Evolutionary conservation across 2,888 invertebrate genomes (phyloP), one percentile per base, ranked within the genome.

Genomic region (Nowickia ferox): DNA sequence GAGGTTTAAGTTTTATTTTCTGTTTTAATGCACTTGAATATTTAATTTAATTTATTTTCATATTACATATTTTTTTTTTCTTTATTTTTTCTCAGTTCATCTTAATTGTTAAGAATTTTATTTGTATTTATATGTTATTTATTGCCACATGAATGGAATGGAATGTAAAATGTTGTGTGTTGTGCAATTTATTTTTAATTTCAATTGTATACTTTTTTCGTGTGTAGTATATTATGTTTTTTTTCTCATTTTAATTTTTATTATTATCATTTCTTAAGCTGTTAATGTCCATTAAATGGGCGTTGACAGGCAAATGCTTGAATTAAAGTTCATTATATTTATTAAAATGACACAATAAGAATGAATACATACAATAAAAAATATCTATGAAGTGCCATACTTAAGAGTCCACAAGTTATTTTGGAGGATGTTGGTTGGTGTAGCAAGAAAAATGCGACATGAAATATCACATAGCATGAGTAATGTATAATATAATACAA

Each of bases 221-320:
- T 13, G 40, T 9, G 19, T 15, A 22, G 2, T 11, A n/a, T 53
- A n/a, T 51, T 13, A 22, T 40, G n/a, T 8, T 53, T 59, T 77
- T 72, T 19, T 69, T 5, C 44, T 11, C 42, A 44, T 65, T 76
- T 66, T 66, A 38, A 48, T 69, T 80, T 57, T 71, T 76, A 57
- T 74, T 68, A 65, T 63, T 75, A 79, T 57, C 61, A 44, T 65
- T 72, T 61, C 46, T 79, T 63, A 68, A 72, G 77, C 80, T 81
- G 80, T 75, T 82, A 75, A 82, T 82, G 79, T 71, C 65, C 83
- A 83, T 86, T 79, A 86, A 86, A 79, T 83, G 83, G 83, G 76
- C 86, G 83, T 86, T 86, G 86, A 83, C 86, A 82, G 83, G 75
- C 40, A 66, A 57, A 53, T 72, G 48, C 66, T 68, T 86, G 71